Evolutionary conservation across 2,113 vertebrate genomes (phyloP), one percentile per base, ranked within the genome.

Genomic region (Lucifuga dentata): DNA sequence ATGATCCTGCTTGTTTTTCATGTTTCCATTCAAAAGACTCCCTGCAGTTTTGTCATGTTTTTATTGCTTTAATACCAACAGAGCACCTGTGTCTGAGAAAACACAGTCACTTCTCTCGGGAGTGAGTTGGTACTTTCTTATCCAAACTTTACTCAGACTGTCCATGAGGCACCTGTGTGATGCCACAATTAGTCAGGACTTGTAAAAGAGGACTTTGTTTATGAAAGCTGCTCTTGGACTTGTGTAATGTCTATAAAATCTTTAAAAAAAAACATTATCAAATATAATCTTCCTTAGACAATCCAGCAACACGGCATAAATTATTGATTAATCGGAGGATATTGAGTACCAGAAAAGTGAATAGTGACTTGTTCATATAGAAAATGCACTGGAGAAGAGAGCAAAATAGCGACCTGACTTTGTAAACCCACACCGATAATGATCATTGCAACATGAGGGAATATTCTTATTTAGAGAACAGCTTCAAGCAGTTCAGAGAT

Each of bases 161-260:
- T 32, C 33, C 5, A 38, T 41, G 5, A 38, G 59, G 16, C 36
- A 17, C 44, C 38, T 62, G 50, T 76, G 59, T 76, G 59, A 43
- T 16, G 73, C 55, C 39, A 29, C 44, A 19, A 64, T 75, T 39
- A 49, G 45, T 48, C 57, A 62, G 17, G 21, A 23, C 55, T 23
- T 12, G 46, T 15, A 43, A 62, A 43, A 26, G 45, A 67, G n/a
- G n/a, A 21, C 21, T 56, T 24, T 46, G 29, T 66, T 63, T 65
- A 19, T 55, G 19, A 43, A 45, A 19, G 26, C 58, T 55, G 21
- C 11, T 44, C 23, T 24, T 26, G 40, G 46, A 66, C 46, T 7
- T 11, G 5, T 10, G 1, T 1, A 46, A 8, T 32, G 6, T 38
- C 26, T 16, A 13, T 52, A 17, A 60, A 71, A 11, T 17, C 17